Evolutionary conservation across 1,140 invertebrate species (phyloP).

Genomic region (Chionoecetes opilio): DNA sequence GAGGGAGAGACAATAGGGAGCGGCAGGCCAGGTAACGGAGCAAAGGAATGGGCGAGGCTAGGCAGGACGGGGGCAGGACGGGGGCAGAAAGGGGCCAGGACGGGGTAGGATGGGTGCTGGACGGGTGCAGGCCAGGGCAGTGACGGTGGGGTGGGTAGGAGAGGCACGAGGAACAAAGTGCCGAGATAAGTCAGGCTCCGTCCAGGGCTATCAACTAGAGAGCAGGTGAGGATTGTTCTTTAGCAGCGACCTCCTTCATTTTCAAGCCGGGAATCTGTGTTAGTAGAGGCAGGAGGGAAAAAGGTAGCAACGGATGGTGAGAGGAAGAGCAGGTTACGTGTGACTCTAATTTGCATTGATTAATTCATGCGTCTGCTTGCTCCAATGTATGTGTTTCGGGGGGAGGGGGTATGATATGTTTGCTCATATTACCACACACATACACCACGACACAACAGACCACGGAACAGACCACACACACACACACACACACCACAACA

Average conservation of each 20-base stretch:
- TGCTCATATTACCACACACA: too few species aligned
- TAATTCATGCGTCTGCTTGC: too few species aligned
- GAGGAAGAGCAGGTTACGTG: neutral
- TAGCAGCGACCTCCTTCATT: neutral
- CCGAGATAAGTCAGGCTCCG: constrained; percentile 9
- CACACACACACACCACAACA: too few species aligned
- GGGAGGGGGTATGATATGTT: too few species aligned
- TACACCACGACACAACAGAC: too few species aligned
- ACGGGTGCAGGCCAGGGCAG: too few species aligned
- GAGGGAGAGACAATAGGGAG: neutral
- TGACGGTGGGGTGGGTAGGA: neutral
- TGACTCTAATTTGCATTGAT: too few species aligned
- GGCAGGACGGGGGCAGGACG: neutral
- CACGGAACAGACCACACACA: too few species aligned
- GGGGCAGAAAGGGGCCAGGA: neutral
- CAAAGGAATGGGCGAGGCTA: neutral
- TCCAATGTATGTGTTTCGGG: too few species aligned
- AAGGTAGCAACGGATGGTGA: neutral
- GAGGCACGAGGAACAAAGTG: neutral
- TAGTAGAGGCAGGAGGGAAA: neutral
- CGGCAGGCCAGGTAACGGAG: neutral
- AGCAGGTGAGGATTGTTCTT: neutral
- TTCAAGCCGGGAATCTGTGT: neutral
- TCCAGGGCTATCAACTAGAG: constrained; percentile 6
- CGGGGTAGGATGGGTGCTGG: neutral